These are phyloP conservation scores for Pao palembangensis DNA, from an alignment of 2,113 vertebrate species.

Conservation along the genomic window DNA sequence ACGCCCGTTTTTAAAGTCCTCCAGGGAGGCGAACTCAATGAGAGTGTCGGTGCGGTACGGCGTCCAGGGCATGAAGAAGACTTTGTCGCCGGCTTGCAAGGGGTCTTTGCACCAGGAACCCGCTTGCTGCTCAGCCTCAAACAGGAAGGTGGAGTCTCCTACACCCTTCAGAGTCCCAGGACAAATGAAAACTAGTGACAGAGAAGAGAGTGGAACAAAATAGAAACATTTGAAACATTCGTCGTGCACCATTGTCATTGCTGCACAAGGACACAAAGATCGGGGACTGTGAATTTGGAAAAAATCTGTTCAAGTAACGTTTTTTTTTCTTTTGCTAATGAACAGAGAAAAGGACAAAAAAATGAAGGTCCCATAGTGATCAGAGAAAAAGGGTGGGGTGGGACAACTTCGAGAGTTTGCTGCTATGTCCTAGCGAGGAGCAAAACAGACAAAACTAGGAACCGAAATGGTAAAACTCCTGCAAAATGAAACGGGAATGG, in stretches of 20 bases:
- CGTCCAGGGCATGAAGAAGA: conserved; percentile 99
- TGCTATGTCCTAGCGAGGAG: conserved; percentile 57
- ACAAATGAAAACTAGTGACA: conserved; percentile 96
- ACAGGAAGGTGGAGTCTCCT: conserved; percentile 90
- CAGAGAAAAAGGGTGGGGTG: conserved; percentile 42
- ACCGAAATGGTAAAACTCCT: conserved; percentile 59
- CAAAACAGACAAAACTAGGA: conserved; percentile 42
- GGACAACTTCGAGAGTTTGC: conserved; percentile 58
- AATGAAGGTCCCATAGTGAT: conserved; percentile 36
- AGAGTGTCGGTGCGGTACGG: conserved; percentile 96
- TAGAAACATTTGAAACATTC: conserved; percentile 27
- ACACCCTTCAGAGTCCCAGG: conserved; percentile 95
- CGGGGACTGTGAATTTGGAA: conserved; percentile 55
- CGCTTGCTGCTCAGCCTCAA: conserved; percentile 95
- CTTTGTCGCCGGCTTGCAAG: conserved; percentile 95
- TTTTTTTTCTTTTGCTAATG: conserved; percentile 33
- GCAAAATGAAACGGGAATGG: conserved; percentile 64
- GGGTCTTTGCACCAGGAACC: conserved; percentile 99
- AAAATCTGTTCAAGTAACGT: conserved; percentile 44
- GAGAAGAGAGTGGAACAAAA: conserved; percentile 53
- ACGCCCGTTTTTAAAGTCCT: conserved; percentile 89
- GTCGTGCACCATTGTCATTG: conserved; percentile 43
- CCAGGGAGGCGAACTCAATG: conserved; percentile 91
- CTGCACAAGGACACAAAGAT: conserved; percentile 52
- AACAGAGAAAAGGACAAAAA: conserved; percentile 22